Conservation (phyloP, 2,888 invertebrate species). For the Escarpia spicata region DNA sequence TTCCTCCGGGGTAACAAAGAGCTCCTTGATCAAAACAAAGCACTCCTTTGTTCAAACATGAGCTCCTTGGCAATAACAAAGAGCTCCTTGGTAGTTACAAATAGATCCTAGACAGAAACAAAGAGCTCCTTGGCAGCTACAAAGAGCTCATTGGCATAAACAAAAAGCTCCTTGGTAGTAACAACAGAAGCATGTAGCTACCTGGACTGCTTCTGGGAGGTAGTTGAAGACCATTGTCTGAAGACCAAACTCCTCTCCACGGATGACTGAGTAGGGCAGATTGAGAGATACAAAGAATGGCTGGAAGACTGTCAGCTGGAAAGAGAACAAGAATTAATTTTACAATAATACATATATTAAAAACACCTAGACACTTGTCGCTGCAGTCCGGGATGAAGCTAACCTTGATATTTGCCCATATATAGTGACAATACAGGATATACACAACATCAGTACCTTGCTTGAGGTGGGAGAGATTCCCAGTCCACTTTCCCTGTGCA, state of each 20-base stretch:
- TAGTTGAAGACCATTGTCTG: conserved; percentile 91
- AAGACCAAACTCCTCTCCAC: conserved; percentile 89
- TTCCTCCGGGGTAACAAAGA: too few species aligned
- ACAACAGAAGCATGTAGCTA: neutral
- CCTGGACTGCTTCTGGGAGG: conserved; percentile 62
- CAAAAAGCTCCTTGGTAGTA: too few species aligned
- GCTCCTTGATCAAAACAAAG: too few species aligned
- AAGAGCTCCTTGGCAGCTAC: too few species aligned
- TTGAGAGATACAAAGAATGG: conserved; percentile 87
- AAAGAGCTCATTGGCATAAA: too few species aligned
- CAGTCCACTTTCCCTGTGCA: conserved; percentile 79
- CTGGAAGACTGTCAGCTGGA: conserved; percentile 73
- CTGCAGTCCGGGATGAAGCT: too few species aligned
- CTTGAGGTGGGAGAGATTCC: conserved; percentile 72
- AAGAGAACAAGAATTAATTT: neutral
- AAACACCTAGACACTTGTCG: too few species aligned
- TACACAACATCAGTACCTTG: neutral
- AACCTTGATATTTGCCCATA: too few species aligned
- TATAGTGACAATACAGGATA: too few species aligned
- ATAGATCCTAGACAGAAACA: neutral
- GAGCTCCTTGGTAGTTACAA: neutral
- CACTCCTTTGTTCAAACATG: too few species aligned
- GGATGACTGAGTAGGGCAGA: conserved; percentile 86
- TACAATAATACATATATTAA: too few species aligned
- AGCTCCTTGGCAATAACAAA: neutral